These are phyloP conservation scores for Solenodon paradoxus DNA, from an alignment of 2,113 vertebrate genomes.

Conservation along the genomic window DNA sequence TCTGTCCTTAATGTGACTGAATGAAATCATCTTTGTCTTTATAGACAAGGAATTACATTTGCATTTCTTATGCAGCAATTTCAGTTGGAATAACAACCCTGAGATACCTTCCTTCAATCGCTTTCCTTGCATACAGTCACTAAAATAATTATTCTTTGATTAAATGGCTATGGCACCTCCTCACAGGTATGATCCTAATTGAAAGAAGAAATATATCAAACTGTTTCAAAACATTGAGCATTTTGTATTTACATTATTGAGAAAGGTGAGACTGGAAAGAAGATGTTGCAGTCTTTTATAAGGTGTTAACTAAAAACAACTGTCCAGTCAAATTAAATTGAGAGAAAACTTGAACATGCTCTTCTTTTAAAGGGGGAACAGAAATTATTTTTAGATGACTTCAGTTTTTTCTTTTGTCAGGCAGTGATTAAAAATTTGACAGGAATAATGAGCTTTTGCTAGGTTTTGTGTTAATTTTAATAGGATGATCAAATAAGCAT, in stretches of 20 bases:
- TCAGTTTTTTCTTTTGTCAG: slow-evolving; percentile 62
- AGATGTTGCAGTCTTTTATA: slow-evolving; percentile 29
- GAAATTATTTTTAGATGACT: slow-evolving; percentile 65
- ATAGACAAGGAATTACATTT: not conserved
- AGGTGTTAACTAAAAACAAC: slow-evolving; percentile 44
- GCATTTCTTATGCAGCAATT: slow-evolving; percentile 48
- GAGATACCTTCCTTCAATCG: slow-evolving; percentile 6
- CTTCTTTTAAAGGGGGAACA: slow-evolving; percentile 40
- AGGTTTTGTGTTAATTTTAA: slow-evolving; percentile 61
- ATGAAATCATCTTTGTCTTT: slow-evolving; percentile 31
- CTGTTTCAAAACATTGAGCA: slow-evolving; percentile 49
- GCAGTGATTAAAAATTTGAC: slow-evolving; percentile 68
- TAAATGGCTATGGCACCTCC: slow-evolving; percentile 40
- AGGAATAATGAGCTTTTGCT: slow-evolving; percentile 67
- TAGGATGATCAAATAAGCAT: slow-evolving; percentile 57
- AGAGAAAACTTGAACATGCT: slow-evolving; percentile 44
- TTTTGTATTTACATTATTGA: slow-evolving; percentile 39
- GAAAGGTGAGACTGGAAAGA: slow-evolving; percentile 35
- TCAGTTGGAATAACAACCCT: slow-evolving; percentile 21
- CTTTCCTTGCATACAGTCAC: slow-evolving; percentile 1
- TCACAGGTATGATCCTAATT: slow-evolving; percentile 5
- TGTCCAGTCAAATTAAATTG: slow-evolving; percentile 26
- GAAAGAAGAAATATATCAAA: slow-evolving; percentile 56
- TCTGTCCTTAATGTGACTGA: slow-evolving; percentile 29
- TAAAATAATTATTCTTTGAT: slow-evolving; percentile 56